Conservation (phyloP, 1,140 invertebrate genomes). For the Drosophila carrolli region DNA sequence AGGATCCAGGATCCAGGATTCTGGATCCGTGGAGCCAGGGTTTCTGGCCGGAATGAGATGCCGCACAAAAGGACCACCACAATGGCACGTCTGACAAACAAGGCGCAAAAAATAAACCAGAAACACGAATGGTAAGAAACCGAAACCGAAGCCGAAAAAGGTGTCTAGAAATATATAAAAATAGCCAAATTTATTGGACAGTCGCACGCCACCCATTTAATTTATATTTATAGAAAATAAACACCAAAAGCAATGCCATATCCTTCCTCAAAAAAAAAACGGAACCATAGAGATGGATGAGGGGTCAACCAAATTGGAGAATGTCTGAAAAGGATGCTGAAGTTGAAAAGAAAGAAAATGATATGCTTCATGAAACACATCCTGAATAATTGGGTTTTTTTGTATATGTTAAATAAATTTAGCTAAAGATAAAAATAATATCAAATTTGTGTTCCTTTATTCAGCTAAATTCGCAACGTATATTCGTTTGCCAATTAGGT, state of each 20-base stretch:
- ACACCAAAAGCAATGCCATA: constrained; percentile 49
- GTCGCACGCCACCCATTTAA: constrained; percentile 81
- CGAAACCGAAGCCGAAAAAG: constrained; percentile 47
- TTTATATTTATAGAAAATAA: constrained; percentile 82
- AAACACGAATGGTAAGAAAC: constrained; percentile 18
- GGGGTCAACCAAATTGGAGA: not conserved
- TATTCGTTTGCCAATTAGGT: too few species aligned
- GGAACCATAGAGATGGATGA: constrained; percentile 5
- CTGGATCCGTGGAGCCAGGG: constrained; percentile 5
- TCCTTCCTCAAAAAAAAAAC: constrained; percentile 2
- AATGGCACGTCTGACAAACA: constrained; percentile 40
- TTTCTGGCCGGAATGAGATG: constrained; percentile 39
- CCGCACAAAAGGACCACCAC: constrained; percentile 62
- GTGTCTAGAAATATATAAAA: constrained; percentile 71
- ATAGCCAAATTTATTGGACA: constrained; percentile 83
- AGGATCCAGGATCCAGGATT: constrained; percentile 3
- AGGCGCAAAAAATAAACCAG: constrained; percentile 20
- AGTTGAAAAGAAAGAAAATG: not conserved
- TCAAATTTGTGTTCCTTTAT: too few species aligned
- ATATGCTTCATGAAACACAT: not conserved
- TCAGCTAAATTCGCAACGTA: too few species aligned
- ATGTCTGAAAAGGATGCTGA: not conserved
- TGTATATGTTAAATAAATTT: not conserved
- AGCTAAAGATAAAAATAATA: not conserved
- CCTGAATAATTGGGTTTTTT: not conserved